A percentile compares a stretch with the other conserved stretches of the same genome.
Evolutionary conservation across 2,113 vertebrate genomes (phyloP).

Genomic region (Machaerirhynchus nigripectus): DNA sequence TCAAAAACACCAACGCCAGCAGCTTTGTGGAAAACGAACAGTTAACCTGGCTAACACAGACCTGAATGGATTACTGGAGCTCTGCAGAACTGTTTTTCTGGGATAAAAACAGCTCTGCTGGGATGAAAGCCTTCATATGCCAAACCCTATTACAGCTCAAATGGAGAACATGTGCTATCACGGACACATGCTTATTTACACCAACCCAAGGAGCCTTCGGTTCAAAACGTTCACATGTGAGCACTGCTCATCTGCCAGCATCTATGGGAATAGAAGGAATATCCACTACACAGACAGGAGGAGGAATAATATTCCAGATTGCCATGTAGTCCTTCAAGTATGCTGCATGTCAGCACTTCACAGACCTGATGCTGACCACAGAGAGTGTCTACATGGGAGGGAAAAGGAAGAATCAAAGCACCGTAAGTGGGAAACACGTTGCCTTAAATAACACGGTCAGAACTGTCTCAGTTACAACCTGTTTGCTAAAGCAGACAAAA

Average conservation of each 20-base stretch:
- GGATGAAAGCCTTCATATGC: background rate
- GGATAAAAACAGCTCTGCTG: background rate
- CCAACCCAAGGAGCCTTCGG: background rate
- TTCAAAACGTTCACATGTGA: background rate
- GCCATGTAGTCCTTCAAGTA: background rate
- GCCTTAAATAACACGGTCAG: background rate
- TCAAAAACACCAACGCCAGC: constrained; percentile 5
- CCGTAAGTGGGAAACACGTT: rapidly evolving
- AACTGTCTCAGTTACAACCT: background rate
- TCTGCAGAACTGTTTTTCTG: background rate
- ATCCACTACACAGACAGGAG: background rate
- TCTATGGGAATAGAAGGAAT: background rate
- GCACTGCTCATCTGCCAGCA: background rate
- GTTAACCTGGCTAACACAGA: background rate
- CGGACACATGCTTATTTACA: background rate
- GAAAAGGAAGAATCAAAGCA: background rate
- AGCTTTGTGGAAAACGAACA: background rate
- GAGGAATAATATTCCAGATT: background rate
- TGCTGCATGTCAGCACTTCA: background rate
- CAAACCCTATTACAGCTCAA: background rate
- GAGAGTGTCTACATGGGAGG: background rate
- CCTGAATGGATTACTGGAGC: background rate
- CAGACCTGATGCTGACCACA: background rate
- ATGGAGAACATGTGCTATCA: background rate
- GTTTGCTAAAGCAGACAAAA: background rate